Evolutionary conservation across 2,797 vertebrate genomes (phyloP).

Genomic region (Notoglanidium macrostoma): DNA sequence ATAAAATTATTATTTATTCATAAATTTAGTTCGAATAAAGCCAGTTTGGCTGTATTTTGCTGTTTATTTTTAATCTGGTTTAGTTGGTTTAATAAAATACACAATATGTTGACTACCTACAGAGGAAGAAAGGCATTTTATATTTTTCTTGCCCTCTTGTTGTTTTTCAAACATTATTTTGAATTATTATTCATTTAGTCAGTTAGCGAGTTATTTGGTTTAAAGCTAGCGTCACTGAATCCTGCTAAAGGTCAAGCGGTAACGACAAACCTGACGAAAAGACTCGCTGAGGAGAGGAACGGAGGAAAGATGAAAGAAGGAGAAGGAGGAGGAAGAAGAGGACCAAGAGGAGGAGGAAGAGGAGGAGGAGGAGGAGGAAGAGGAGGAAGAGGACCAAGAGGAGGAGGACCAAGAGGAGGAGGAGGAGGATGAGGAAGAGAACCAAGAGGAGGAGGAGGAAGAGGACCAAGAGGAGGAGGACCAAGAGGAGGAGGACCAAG

Average conservation of each 20-base stretch:
- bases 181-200: too few relatives aligned
- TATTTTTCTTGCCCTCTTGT: not conserved
- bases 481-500: accelerated
- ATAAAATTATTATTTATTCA: not conserved
- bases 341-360: too few relatives aligned
- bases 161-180: not conserved
- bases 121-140: not conserved
- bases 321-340: not conserved
- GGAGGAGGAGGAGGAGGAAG: not conserved
- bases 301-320: not conserved
- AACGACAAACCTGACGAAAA: slow-evolving; percentile 26
- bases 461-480: not conserved
- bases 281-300: not conserved
- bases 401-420: not conserved
- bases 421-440: too few relatives aligned
- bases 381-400: not conserved
- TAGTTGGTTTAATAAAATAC: not conserved
- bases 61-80: too few relatives aligned
- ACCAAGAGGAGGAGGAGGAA: not conserved
- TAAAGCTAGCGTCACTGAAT: not conserved
- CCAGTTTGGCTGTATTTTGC: not conserved
- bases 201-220: not conserved
- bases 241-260: slow-evolving; percentile 4
- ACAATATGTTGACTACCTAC: not conserved
- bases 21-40: not conserved